Base-by-base conservation (phyloP, 2,888 invertebrate species). In the Tetrapedia diversipes region DNA sequence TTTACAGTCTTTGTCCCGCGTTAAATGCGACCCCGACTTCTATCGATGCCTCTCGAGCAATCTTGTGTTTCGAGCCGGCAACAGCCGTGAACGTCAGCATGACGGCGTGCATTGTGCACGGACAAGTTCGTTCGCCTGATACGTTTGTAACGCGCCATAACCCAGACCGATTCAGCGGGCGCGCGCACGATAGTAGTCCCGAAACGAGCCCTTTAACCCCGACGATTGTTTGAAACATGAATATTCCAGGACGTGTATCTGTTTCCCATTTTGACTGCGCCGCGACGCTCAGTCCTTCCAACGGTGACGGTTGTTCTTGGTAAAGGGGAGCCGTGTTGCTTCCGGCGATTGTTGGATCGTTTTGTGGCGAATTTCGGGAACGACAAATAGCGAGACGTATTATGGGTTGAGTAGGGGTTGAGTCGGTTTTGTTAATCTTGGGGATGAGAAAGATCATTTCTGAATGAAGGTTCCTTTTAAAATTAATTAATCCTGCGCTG, bases 201-300 rank as follows among this genome's bases (percentile, higher is more conserved):
- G 39, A 14, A 8, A 53, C 45, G 43, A 11, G 19, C 37, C 68
- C 56, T 41, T 68, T 24, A 22, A 22, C 60, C 37, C 24, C 39
- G 24, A 24, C 60, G 37, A 60, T 60, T 54, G 70, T 72, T 69
- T 19, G 37, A 19, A 56, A 73, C 70, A 56, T 49, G 72, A 73
- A 73, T 69, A 70, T 70, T 69, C 69, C 39, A 32, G 11, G 70
- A 73, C 47, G 60, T 54, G 54, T 72, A 72, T 70, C 72, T 69
- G 70, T 70, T 70, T 47, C 61, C 72, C 70, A 56, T 73, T 73
- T 56, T 34, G 54, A 49, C 19, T 61, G 70, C 47, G 14, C 16
- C 53, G 43, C 61, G 39, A 60, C 19, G 53, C 39, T 47, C 54
- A 72, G 59, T 54, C 45, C 49, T 51, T n/a, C 19, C 49, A 57